Evolutionary conservation across 2,888 invertebrate genomes (phyloP).

Genomic region (Sarcophaga rosellei): DNA sequence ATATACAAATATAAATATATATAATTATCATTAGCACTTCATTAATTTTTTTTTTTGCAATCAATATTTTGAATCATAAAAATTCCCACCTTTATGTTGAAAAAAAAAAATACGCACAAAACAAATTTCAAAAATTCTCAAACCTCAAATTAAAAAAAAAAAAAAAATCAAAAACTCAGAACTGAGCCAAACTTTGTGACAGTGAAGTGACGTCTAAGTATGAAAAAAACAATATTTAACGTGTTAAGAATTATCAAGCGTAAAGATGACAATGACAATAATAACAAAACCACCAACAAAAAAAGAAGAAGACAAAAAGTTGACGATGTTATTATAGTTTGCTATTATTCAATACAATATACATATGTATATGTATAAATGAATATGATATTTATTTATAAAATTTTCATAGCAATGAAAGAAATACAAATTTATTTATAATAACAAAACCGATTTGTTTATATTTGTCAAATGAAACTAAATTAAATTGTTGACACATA

Average conservation of each 20-base stretch:
- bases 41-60: not conserved
- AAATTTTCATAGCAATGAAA: slow-evolving; percentile 57
- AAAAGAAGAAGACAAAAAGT: not conserved
- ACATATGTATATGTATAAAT: not conserved
- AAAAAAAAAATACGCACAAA: not conserved
- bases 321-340: not conserved
- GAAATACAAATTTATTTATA: not conserved
- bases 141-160: not conserved
- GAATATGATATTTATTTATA: slow-evolving; percentile 22
- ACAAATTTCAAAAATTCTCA: not conserved
- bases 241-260: slow-evolving; percentile 40
- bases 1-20: not conserved
- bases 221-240: not conserved
- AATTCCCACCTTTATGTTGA: slow-evolving; percentile 12
- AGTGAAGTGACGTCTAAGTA: slow-evolving; percentile 32
- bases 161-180: slow-evolving; percentile 1
- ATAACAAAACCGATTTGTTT: slow-evolving; percentile 45
- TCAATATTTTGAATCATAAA: slow-evolving; percentile 9
- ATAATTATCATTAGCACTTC: slow-evolving; percentile 33
- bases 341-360: not conserved
- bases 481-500: slow-evolving; percentile 66
- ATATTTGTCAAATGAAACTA: slow-evolving; percentile 65
- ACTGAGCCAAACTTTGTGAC: slow-evolving; percentile 6
- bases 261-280: slow-evolving; percentile 22
- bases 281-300: not conserved